Evolutionary conservation across 2,113 vertebrate species (phyloP).

Genomic region (Urocolius indicus): DNA sequence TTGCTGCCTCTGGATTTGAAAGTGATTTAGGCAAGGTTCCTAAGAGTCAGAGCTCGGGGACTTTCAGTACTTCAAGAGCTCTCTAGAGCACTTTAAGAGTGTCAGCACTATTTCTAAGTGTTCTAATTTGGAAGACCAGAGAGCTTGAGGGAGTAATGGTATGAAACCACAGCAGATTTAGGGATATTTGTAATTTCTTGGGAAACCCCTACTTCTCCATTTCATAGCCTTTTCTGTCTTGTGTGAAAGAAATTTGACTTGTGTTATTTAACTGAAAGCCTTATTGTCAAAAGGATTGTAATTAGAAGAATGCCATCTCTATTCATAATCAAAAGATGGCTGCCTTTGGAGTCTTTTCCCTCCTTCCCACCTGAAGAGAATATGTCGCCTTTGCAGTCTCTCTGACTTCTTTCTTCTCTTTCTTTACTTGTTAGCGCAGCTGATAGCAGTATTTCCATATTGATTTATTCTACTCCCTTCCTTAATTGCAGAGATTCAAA

Average conservation of each 20-base stretch:
- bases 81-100: neutral
- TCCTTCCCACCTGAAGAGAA: neutral
- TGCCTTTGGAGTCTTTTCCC: neutral
- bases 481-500: conserved; percentile 81
- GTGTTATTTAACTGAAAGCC: neutral
- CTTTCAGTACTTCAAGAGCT: neutral
- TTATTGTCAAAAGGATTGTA: neutral
- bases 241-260: neutral
- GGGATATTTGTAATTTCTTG: neutral
- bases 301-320: neutral
- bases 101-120: neutral
- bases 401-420: neutral
- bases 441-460: too few relatives aligned
- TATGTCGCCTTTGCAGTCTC: fast-evolving
- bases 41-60: neutral
- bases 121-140: neutral
- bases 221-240: neutral
- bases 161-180: neutral
- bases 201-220: neutral
- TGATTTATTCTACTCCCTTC: fast-evolving
- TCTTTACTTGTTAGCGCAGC: neutral
- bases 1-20: neutral
- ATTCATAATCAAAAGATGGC: neutral
- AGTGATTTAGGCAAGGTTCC: neutral
- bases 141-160: neutral